Conservation (phyloP, 2,113 vertebrate genomes). For the Crotalus helleri region DNA sequence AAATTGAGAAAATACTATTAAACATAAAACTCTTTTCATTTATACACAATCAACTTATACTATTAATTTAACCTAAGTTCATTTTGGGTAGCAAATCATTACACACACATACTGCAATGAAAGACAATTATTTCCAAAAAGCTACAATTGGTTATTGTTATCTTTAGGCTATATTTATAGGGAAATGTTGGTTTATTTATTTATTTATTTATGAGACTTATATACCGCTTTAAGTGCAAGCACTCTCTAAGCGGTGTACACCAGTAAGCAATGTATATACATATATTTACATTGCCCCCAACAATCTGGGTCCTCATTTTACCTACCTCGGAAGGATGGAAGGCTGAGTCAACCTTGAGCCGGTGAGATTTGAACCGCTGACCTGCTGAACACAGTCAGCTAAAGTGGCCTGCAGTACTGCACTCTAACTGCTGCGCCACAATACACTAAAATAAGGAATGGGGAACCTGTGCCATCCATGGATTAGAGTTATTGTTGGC, state of each 20-base stretch:
- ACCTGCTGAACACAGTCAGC: too few relatives aligned
- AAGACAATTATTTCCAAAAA: background rate
- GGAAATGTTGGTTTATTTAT: too few relatives aligned
- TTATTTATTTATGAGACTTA: too few relatives aligned
- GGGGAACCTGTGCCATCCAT: background rate
- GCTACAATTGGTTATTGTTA: background rate
- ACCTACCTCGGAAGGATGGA: too few relatives aligned
- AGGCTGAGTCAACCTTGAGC: too few relatives aligned
- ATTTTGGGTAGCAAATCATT: background rate
- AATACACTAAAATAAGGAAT: background rate
- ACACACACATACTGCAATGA: background rate
- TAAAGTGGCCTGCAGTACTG: too few relatives aligned
- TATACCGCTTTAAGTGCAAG: too few relatives aligned
- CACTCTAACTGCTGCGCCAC: background rate
- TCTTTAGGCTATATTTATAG: background rate
- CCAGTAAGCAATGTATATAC: too few relatives aligned
- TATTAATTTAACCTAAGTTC: background rate
- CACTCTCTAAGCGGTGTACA: too few relatives aligned
- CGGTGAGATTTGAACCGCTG: too few relatives aligned
- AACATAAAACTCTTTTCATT: background rate
- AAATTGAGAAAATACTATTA: background rate
- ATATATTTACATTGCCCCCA: too few relatives aligned
- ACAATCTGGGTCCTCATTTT: too few relatives aligned
- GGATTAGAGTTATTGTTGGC: background rate
- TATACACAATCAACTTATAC: background rate